Base-by-base conservation (phyloP, 1,140 invertebrate species). In the Glossosoma conforme region DNA sequence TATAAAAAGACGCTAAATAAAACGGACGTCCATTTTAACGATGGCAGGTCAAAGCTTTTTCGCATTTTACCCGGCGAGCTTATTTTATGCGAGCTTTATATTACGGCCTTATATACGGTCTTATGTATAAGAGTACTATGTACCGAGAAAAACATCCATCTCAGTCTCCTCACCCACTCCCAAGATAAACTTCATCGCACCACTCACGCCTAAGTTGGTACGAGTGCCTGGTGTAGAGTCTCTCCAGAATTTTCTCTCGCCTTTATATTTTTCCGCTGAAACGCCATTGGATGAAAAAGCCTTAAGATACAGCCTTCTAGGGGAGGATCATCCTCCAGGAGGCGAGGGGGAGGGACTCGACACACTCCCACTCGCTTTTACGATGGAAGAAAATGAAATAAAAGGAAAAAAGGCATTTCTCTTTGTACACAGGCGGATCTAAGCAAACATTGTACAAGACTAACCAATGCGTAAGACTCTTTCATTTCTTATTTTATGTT, bases 221-320 rank as follows among this genome's bases (percentile, higher is more conserved):
- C 30, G 21, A 47, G n/a, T n/a, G n/a, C n/a, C n/a, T n/a, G n/a
- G n/a, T n/a, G n/a, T n/a, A n/a, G 20, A 41, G 17, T 36, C 20
- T 19, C 28, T 52, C 14, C 17, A 45, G 52, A 49, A 40, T 51
- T 51, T 52, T 44, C 38, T 48, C 32, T 50, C 24, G 36, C n/a
- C 18, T n/a, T 33, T 40, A 41, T 30, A 48, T 55, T 55, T 54
- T 55, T 55, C 52, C 42, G 20, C 40, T 24, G 24, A 18, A 28
- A 32, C 48, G 48, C 54, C 24, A 56, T 56, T 56, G 54, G 54
- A 42, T 24, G 54, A 52, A 45, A 51, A 56, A 41, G 21, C 45
- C 54, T 33, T 33, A 25, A 46, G 51, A 53, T 53, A 53, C 44
- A 53, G 47, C 48, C 43, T 44, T 49, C 47, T 43, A 44, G 36